Conservation (phyloP, 2,888 invertebrate species). For the Scaptodrosophila latifasciaeformis region DNA sequence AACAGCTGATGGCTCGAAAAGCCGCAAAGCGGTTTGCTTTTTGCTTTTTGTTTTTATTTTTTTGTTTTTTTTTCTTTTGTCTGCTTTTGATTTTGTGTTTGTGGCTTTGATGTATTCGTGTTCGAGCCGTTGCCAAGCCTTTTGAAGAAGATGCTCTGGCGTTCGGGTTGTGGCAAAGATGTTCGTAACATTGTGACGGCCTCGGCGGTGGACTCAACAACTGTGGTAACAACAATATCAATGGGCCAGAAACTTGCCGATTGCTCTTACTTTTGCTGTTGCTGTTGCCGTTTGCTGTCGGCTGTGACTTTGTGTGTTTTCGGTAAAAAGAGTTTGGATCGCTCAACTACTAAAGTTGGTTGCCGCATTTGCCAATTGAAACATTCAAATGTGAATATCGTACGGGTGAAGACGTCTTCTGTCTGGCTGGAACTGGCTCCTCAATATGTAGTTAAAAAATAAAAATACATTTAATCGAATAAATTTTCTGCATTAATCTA, state of each 20-base stretch:
- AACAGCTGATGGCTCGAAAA: conserved; percentile 49
- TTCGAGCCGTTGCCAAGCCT: conserved; percentile 22
- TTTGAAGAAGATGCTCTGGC: conserved; percentile 53
- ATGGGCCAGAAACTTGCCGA: conserved; percentile 36
- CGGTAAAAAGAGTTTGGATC: conserved; percentile 41
- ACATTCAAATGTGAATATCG: conserved; percentile 76
- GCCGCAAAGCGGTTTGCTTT: conserved; percentile 39
- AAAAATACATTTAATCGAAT: conserved; percentile 3
- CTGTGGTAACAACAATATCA: not conserved
- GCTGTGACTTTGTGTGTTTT: conserved; percentile 36
- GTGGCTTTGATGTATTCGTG: conserved; percentile 20
- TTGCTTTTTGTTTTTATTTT: conserved; percentile 19
- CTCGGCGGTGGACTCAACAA: not conserved
- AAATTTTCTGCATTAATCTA: not conserved
- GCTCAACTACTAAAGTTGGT: conserved; percentile 73
- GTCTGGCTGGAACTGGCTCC: conserved; percentile 50
- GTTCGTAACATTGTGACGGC: conserved; percentile 26
- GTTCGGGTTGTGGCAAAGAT: conserved; percentile 41
- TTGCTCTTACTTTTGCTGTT: conserved; percentile 30
- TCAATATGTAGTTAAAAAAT: conserved; percentile 27
- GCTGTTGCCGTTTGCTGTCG: conserved; percentile 26
- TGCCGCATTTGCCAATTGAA: conserved; percentile 73
- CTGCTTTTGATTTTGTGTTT: conserved; percentile 22
- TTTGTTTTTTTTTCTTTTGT: conserved; percentile 24
- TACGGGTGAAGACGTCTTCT: conserved; percentile 74